These are phyloP conservation scores for Caenorhabditis zanzibari DNA, from an alignment of 2,888 invertebrate genomes.

Conservation along the genomic window DNA sequence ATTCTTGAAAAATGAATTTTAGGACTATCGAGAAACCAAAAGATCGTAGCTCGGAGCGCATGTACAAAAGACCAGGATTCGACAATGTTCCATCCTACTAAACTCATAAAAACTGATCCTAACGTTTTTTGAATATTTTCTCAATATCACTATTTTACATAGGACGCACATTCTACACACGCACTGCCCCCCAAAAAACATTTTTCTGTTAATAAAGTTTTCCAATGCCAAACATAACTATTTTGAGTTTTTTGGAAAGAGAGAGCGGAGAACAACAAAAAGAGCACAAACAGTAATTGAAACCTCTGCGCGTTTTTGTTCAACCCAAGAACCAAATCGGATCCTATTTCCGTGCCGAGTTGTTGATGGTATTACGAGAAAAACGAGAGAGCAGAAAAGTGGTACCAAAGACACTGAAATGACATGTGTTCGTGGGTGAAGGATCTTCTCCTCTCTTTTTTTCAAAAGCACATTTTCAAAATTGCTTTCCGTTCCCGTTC, in stretches of 20 bases:
- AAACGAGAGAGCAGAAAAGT: constrained; percentile 1
- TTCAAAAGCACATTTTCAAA: constrained; percentile 50
- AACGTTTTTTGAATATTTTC: neutral
- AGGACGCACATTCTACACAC: constrained; percentile 42
- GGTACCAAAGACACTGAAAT: neutral
- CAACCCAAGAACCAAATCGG: constrained; percentile 17
- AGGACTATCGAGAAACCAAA: constrained; percentile 77
- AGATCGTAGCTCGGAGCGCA: constrained; percentile 77
- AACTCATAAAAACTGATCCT: constrained; percentile 4
- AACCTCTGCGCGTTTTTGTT: constrained; percentile 21
- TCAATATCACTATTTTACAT: neutral
- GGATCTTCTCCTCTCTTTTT: neutral
- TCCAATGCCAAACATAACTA: neutral
- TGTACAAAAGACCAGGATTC: constrained; percentile 82
- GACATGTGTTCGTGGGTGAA: constrained; percentile 51
- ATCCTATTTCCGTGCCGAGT: constrained; percentile 24
- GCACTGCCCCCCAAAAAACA: constrained; percentile 16
- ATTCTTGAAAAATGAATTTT: too few species aligned
- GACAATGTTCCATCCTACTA: constrained; percentile 83
- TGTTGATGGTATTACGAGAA: constrained; percentile 22
- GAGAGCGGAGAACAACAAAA: neutral
- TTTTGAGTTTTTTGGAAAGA: neutral
- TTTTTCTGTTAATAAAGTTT: constrained; percentile 40
- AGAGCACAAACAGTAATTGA: constrained; percentile 28
- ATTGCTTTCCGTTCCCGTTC: constrained; percentile 45